phyloP scores from a whole-genome alignment of 1,140 invertebrate genomes.

The Magallana ariakensis region DNA sequence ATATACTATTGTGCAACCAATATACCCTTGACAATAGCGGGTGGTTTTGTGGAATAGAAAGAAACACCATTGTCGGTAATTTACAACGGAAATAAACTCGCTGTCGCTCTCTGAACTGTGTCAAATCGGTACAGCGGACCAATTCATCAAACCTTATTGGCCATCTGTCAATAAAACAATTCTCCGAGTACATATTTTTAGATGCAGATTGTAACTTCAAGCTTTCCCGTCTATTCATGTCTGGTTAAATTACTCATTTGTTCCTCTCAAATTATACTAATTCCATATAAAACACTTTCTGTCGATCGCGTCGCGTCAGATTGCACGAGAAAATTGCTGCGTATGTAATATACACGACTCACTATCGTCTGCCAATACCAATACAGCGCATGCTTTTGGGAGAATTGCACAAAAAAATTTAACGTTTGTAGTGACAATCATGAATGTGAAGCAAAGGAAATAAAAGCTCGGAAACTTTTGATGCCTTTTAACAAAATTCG shows the following conservation, averaged over 20 bases:
- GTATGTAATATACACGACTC: not conserved
- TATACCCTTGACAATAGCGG: constrained; percentile 32
- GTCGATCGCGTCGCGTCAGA: not conserved
- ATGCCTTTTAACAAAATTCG: no score
- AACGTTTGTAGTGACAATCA: no score
- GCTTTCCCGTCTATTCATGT: constrained; percentile 5
- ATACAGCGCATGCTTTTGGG: not conserved
- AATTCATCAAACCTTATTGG: constrained; percentile 2
- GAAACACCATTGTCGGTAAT: not conserved
- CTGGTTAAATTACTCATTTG: not conserved
- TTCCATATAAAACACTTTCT: not conserved
- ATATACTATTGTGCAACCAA: not conserved
- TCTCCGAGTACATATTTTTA: not conserved
- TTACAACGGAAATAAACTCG: constrained; percentile 21
- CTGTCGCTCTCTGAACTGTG: not conserved
- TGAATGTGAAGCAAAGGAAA: no score
- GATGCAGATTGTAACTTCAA: constrained; percentile 13
- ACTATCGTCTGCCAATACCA: not conserved
- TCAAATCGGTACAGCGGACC: not conserved
- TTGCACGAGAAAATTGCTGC: not conserved
- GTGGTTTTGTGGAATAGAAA: constrained; percentile 8
- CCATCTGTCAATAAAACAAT: constrained; percentile 18
- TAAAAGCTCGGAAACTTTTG: no score
- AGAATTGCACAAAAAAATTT: no score
- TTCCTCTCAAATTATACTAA: not conserved